These are phyloP conservation scores for Notoglanidium macrostoma DNA, from an alignment of 2,797 vertebrate species.

Conservation along the genomic window DNA sequence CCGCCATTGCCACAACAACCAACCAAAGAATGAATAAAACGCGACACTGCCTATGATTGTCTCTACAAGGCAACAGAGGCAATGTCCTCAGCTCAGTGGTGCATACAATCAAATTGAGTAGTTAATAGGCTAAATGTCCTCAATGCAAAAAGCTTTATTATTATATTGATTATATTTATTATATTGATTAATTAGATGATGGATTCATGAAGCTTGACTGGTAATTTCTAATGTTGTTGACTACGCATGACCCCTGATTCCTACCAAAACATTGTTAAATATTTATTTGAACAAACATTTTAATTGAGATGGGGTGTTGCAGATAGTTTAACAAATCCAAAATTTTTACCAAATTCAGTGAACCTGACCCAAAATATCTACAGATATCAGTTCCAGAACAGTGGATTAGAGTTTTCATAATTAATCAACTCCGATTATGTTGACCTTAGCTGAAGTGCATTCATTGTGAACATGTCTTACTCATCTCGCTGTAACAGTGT, in stretches of 20 bases:
- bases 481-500: not conserved
- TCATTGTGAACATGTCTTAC: not conserved
- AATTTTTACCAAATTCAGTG: not conserved
- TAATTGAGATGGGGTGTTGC: not conserved
- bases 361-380: not conserved
- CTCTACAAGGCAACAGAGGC: too few relatives aligned
- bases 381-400: not conserved
- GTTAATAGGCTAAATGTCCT: not conserved
- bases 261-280: not conserved
- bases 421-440: not conserved
- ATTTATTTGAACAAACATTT: not conserved
- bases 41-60: not conserved
- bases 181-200: not conserved
- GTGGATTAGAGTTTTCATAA: not conserved
- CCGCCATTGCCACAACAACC: not conserved
- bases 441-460: not conserved
- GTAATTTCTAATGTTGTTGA: not conserved
- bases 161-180: too few relatives aligned
- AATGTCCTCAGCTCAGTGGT: not conserved
- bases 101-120: not conserved
- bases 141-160: not conserved
- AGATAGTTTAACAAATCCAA: not conserved
- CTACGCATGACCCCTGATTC: not conserved
- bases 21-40: not conserved
- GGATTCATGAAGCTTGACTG: not conserved